A percentile compares a stretch with the other conserved stretches of the same genome.
These are phyloP conservation scores for Hetaerina titia DNA, from an alignment of 2,888 invertebrate genomes.

Conservation along the genomic window DNA sequence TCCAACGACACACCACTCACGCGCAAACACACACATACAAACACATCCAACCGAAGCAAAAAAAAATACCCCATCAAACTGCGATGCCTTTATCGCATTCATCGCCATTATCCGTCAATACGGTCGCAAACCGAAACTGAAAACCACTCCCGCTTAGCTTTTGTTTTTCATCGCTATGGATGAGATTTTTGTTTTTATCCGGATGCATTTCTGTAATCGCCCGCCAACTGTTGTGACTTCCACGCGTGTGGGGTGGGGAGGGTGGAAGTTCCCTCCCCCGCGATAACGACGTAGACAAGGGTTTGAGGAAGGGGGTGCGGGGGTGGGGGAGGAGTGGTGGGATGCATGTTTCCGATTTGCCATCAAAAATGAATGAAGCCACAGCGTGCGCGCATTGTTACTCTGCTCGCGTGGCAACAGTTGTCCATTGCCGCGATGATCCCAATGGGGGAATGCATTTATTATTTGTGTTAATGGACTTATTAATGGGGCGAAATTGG, in stretches of 20 bases:
- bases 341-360: conserved; percentile 41
- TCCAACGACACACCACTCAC: background rate
- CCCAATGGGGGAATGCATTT: conserved; percentile 52
- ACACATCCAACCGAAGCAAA: conserved; percentile 5
- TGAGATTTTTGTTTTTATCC: conserved; percentile 31
- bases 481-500: conserved; percentile 63
- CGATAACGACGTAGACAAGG: background rate
- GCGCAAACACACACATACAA: conserved; percentile 16
- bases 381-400: conserved; percentile 50
- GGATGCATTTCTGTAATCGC: conserved; percentile 60
- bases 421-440: conserved; percentile 43
- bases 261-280: background rate
- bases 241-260: conserved; percentile 43
- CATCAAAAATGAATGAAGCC: conserved; percentile 60
- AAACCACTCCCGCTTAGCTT: conserved; percentile 35
- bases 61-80: conserved; percentile 14
- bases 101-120: conserved; percentile 55
- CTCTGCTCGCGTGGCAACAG: conserved; percentile 45
- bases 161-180: conserved; percentile 53
- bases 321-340: background rate
- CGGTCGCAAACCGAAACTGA: conserved; percentile 38
- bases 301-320: background rate
- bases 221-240: conserved; percentile 57
- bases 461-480: conserved; percentile 64
- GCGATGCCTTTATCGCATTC: conserved; percentile 30